Evolutionary conservation across 2,113 vertebrate species (phyloP), one percentile per base, ranked within the genome.

Genomic region (Osmerus eperlanus): DNA sequence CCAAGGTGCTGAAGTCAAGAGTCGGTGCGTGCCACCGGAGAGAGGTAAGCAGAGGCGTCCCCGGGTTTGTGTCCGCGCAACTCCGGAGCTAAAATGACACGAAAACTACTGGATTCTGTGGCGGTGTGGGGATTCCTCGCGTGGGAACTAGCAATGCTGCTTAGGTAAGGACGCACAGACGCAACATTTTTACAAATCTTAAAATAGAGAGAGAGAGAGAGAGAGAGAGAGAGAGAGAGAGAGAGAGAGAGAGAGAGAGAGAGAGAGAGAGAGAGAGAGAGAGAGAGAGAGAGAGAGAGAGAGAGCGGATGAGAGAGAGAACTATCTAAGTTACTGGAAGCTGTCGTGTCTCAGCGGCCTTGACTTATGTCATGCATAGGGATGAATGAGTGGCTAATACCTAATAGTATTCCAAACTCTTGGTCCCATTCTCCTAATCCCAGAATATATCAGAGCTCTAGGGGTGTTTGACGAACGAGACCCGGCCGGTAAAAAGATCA

Each of bases 91-190:
- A 72, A 76, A 73, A 84, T 84, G 85, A 79, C 70, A 54, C 61
- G 76, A 65, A 76, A 67, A 72, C 79, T 75, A 51, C 60, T 79
- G 77, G 68, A 71, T 55, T 74, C 53, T 72, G 75, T 76, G 61
- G 82, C 82, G 65, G 76, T 75, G 28, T 81, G 78, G 78, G 84
- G 76, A 72, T 70, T 86, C 68, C 28, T 79, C 73, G 82, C 75
- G 25, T 84, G 80, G 78, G 78, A 84, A 81, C 79, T 81, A 56
- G 84, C 80, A n/a, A 68, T 83, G 68, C 47, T 86, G 65, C 52
- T 83, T 58, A 86, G 85, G 85, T 85, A 76, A 84, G 83, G 55
- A 67, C 41, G 5, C 11, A 12, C 63, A 19, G 25, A 65, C 23
- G 29, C n/a, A 25, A 36, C 65, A 55, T 72, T 13, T 28, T 32